Evolutionary conservation across 2,113 vertebrate species (phyloP).

Genomic region (Oplegnathus fasciatus): DNA sequence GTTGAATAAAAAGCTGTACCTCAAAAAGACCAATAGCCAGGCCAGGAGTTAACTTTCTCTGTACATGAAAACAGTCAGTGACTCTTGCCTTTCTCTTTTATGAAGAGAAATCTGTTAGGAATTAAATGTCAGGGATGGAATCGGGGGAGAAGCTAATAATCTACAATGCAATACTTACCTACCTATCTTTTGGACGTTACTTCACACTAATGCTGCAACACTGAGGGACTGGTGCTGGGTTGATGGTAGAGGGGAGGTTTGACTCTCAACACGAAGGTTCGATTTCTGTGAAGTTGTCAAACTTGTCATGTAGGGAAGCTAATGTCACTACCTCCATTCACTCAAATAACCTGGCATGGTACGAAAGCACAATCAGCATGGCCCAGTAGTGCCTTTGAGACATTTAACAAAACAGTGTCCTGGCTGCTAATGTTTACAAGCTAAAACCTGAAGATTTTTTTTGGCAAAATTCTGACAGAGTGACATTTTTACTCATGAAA

Average conservation of each 20-base stretch:
- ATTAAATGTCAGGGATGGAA: neutral
- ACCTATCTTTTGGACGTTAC: constrained; percentile 25
- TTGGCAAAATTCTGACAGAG: neutral
- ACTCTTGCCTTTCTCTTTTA: constrained; percentile 5
- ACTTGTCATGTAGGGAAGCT: neutral
- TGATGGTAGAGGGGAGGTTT: constrained; percentile 8
- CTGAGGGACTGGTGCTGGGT: constrained; percentile 2
- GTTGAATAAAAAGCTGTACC: neutral
- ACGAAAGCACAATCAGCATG: constrained; percentile 5
- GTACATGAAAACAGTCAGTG: constrained; percentile 44
- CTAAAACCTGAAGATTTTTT: constrained; percentile 53
- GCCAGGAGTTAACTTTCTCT: neutral
- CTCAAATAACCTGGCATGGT: neutral
- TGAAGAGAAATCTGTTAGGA: constrained; percentile 19
- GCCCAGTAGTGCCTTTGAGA: constrained; percentile 38
- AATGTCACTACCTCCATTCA: constrained; percentile 23
- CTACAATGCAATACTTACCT: constrained; percentile 4
- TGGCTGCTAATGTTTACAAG: constrained; percentile 68
- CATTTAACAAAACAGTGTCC: constrained; percentile 25
- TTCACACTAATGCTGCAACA: constrained; percentile 38
- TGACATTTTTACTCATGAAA: neutral
- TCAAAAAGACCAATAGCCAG: neutral
- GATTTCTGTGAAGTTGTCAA: constrained; percentile 17
- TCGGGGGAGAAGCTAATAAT: constrained; percentile 31
- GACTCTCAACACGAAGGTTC: constrained; percentile 22